Evolutionary conservation across 1,140 invertebrate species (phyloP).

Genomic region (Ladona fulva): DNA sequence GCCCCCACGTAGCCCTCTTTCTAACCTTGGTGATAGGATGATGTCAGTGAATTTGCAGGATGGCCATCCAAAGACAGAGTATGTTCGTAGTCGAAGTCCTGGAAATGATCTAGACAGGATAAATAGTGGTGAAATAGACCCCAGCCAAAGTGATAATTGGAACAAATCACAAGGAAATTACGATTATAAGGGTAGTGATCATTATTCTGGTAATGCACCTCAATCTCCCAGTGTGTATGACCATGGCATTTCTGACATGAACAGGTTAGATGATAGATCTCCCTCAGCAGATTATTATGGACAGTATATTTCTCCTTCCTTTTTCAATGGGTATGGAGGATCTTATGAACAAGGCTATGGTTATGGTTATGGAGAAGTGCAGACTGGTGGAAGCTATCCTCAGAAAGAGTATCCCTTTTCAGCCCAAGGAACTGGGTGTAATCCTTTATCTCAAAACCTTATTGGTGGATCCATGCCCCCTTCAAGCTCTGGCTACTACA

Average conservation of each 20-base stretch:
- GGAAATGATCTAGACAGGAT: conserved; percentile 19
- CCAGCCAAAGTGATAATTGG: conserved; percentile 18
- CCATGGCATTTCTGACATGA: conserved; percentile 16
- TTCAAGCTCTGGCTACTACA: conserved; percentile 18
- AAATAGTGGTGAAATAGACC: background rate
- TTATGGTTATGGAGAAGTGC: conserved; percentile 23
- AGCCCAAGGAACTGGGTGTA: conserved; percentile 29
- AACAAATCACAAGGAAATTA: conserved; percentile 20
- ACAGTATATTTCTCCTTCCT: conserved; percentile 19
- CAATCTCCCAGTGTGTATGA: conserved; percentile 18
- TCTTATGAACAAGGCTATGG: conserved; percentile 28
- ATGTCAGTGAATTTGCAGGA: conserved; percentile 15
- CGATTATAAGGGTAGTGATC: conserved; percentile 17
- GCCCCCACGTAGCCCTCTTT: conserved; percentile 19
- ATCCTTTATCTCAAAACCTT: conserved; percentile 27
- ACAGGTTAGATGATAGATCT: conserved; percentile 17
- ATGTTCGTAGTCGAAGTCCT: conserved; percentile 19
- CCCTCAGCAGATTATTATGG: conserved; percentile 20
- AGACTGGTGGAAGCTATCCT: conserved; percentile 19
- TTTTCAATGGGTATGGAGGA: conserved; percentile 24
- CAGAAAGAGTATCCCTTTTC: conserved; percentile 25
- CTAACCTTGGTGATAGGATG: conserved; percentile 20
- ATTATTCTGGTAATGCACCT: conserved; percentile 17
- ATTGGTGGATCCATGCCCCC: conserved; percentile 19
- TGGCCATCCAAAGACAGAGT: background rate